Conservation (phyloP, 2,113 vertebrate species). For the Cyanoramphus novaezelandiae region DNA sequence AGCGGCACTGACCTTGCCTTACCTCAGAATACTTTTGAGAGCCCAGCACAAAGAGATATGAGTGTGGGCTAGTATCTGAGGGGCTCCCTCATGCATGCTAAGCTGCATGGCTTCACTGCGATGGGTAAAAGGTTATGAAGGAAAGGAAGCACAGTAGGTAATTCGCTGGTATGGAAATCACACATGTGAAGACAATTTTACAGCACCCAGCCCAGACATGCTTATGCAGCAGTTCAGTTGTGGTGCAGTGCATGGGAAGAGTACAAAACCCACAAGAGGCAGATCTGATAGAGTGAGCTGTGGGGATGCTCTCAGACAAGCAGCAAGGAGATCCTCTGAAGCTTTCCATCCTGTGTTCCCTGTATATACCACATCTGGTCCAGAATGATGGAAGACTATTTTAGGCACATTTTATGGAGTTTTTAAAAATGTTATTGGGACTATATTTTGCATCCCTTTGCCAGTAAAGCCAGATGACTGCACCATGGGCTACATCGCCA, state of each 20-base stretch:
- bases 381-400: background rate
- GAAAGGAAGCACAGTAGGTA: background rate
- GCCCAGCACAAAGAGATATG: background rate
- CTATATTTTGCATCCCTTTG: conserved; percentile 57
- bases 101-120: background rate
- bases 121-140: background rate
- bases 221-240: background rate
- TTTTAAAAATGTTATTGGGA: conserved; percentile 58
- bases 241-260: background rate
- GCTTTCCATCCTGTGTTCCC: background rate
- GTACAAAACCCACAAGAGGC: background rate
- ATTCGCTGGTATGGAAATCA: background rate
- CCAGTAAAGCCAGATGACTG: conserved; percentile 66
- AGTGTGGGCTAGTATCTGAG: background rate
- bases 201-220: background rate
- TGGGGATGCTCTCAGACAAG: background rate
- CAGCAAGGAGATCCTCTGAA: conserved; percentile 19
- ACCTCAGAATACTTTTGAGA: background rate
- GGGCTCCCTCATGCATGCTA: background rate
- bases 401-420: conserved; percentile 61
- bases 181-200: background rate
- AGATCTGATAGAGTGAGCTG: background rate
- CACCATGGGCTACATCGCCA: conserved; percentile 55
- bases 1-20: background rate
- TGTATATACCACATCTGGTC: conserved; percentile 26